Conservation (phyloP, 2,113 vertebrate species). For the Bubalus kerabau region DNA sequence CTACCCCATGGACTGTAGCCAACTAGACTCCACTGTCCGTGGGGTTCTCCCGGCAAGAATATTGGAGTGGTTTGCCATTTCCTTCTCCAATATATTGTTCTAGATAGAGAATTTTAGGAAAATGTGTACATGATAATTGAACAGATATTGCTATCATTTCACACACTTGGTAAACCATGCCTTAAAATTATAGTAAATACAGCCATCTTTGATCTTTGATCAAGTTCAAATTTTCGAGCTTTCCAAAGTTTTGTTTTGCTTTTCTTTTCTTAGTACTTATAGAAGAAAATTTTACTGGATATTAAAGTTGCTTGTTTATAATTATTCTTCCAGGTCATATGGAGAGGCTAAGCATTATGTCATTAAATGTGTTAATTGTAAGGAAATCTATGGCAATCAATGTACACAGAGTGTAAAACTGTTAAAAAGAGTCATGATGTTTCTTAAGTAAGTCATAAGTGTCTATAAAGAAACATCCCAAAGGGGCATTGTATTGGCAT, state of each 20-base stretch:
- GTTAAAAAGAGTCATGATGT: neutral
- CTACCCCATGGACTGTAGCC: neutral
- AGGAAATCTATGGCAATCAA: neutral
- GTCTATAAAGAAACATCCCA: neutral
- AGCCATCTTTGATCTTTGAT: neutral
- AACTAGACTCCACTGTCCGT: neutral
- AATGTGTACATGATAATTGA: neutral
- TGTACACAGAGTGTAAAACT: neutral
- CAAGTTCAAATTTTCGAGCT: neutral
- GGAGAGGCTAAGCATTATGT: neutral
- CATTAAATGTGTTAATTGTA: neutral
- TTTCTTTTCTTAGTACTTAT: neutral
- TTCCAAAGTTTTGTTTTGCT: slow-evolving; percentile 45
- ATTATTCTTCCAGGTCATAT: slow-evolving; percentile 9
- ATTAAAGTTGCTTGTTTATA: neutral
- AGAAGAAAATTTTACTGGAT: neutral
- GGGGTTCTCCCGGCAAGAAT: neutral
- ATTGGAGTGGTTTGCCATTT: neutral
- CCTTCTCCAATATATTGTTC: neutral
- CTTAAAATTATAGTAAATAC: slow-evolving; percentile 36
- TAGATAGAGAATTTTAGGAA: neutral
- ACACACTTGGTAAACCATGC: neutral
- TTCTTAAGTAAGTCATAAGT: neutral
- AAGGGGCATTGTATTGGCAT: neutral
- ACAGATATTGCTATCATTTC: neutral